phyloP scores from a whole-genome alignment of 35 echinoderm and acorn worm genomes.

The Chiridota heheva region DNA sequence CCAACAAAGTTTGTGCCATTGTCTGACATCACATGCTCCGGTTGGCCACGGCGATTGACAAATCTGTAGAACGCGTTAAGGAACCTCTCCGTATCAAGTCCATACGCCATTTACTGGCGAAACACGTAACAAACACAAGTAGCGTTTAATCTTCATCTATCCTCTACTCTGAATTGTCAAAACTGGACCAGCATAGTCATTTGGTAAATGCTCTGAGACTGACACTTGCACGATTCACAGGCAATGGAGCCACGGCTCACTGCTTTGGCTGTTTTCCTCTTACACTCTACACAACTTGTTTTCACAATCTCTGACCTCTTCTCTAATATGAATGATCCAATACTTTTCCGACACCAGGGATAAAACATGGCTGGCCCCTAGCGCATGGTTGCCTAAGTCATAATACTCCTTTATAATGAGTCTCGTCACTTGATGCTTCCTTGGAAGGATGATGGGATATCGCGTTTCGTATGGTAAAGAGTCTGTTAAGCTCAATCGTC shows the following conservation, averaged over 20 bases:
- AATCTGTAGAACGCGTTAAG: slow-evolving; percentile 41
- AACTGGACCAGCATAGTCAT: slow-evolving; percentile 7
- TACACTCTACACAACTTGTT: slow-evolving; percentile 11
- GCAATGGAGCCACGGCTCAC: slow-evolving; percentile 12
- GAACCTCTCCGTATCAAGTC: slow-evolving; percentile 29
- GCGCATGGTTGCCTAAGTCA: not conserved
- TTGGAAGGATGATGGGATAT: slow-evolving; percentile 12
- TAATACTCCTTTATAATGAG: not conserved
- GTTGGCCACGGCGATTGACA: slow-evolving; percentile 1
- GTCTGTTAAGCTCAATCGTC: not conserved
- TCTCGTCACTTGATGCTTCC: not conserved
- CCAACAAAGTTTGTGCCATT: slow-evolving; percentile 67
- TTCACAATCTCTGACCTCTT: slow-evolving; percentile 22
- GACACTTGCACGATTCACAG: not conserved
- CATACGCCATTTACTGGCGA: no score
- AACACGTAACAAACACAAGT: slow-evolving; percentile 42
- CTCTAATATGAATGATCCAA: not conserved
- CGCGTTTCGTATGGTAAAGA: slow-evolving; percentile 16
- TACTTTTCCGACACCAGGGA: slow-evolving; percentile 18
- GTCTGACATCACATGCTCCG: slow-evolving; percentile 35
- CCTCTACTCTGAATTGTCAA: slow-evolving; percentile 25
- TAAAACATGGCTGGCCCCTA: not conserved
- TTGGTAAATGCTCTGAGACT: not conserved
- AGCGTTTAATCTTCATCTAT: not conserved
- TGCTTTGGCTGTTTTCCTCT: slow-evolving; percentile 5